phyloP scores from a whole-genome alignment of 2,113 vertebrate species.

The Brachionichthys hirsutus region DNA sequence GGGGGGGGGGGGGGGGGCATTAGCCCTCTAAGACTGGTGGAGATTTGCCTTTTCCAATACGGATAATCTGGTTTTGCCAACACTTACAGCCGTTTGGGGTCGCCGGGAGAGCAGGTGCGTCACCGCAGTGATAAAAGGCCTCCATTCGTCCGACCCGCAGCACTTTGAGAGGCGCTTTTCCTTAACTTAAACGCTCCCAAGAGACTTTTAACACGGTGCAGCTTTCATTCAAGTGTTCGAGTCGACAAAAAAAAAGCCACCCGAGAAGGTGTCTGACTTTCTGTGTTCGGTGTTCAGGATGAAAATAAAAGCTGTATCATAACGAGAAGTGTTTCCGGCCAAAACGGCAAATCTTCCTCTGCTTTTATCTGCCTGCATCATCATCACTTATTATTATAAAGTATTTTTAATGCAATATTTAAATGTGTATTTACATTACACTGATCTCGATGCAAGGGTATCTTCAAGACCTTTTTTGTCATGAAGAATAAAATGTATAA shows the following conservation, averaged over 20 bases:
- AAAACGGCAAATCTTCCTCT: no score
- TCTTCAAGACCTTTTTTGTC: no score
- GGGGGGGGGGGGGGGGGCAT: conserved; percentile 59
- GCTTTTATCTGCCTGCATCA: no score
- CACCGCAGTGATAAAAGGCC: conserved; percentile 24
- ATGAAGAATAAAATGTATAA: no score
- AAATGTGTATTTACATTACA: no score
- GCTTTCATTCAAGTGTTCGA: not conserved
- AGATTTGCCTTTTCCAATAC: conserved; percentile 26
- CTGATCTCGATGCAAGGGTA: no score
- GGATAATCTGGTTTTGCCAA: conserved; percentile 7
- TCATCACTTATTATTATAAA: no score
- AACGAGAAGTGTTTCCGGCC: no score
- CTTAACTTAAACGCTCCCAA: conserved; percentile 5
- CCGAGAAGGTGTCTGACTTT: not conserved
- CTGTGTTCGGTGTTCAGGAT: not conserved
- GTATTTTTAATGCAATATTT: no score
- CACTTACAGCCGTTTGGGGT: conserved; percentile 30
- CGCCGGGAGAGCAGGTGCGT: conserved; percentile 18
- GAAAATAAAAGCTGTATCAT: not conserved
- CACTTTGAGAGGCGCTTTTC: not conserved
- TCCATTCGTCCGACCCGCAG: conserved; percentile 27
- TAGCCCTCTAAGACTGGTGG: conserved; percentile 23
- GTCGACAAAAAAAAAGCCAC: not conserved
- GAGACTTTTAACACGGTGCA: not conserved